A percentile compares a stretch with the other conserved stretches of the same genome.
phyloP scores from a whole-genome alignment of 2,888 invertebrate genomes.

The Ornithoptera priamus region DNA sequence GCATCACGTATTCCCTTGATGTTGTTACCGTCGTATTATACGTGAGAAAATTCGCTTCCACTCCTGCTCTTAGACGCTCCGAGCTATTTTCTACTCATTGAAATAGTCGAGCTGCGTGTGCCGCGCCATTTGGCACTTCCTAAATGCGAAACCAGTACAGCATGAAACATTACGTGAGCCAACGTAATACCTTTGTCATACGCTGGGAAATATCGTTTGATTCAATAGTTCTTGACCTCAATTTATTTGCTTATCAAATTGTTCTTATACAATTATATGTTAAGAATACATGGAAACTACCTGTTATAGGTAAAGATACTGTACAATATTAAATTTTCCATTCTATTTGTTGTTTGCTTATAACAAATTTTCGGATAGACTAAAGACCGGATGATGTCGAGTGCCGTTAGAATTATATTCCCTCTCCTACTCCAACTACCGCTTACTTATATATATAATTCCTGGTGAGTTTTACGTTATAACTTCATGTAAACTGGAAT shows the following conservation, averaged over 20 bases:
- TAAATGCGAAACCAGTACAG: constrained; percentile 48
- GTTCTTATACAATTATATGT: neutral
- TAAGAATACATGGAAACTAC: neutral
- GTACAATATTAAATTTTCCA: neutral
- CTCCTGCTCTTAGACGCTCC: constrained; percentile 36
- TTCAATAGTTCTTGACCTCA: constrained; percentile 26
- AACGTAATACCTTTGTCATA: constrained; percentile 44
- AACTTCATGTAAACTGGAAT: neutral
- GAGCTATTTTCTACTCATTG: constrained; percentile 42
- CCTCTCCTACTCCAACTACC: too few relatives aligned
- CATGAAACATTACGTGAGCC: constrained; percentile 49
- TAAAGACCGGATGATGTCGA: too few relatives aligned
- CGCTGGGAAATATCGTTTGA: constrained; percentile 12
- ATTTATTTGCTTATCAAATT: neutral
- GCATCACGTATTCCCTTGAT: constrained; percentile 59
- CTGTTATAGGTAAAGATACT: neutral
- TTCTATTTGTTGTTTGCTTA: too few relatives aligned
- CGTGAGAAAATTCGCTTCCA: constrained; percentile 73
- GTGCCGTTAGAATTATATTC: too few relatives aligned
- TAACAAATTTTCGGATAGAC: too few relatives aligned
- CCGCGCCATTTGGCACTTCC: constrained; percentile 48
- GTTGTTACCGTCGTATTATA: constrained; percentile 57
- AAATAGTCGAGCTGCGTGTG: constrained; percentile 45
- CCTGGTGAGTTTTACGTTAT: neutral
- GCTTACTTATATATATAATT: too few relatives aligned